Percentiles rank a stretch among this genome's conserved stretches.
phyloP scores from a whole-genome alignment of 2,797 vertebrate species.

The Lagodon rhomboides region DNA sequence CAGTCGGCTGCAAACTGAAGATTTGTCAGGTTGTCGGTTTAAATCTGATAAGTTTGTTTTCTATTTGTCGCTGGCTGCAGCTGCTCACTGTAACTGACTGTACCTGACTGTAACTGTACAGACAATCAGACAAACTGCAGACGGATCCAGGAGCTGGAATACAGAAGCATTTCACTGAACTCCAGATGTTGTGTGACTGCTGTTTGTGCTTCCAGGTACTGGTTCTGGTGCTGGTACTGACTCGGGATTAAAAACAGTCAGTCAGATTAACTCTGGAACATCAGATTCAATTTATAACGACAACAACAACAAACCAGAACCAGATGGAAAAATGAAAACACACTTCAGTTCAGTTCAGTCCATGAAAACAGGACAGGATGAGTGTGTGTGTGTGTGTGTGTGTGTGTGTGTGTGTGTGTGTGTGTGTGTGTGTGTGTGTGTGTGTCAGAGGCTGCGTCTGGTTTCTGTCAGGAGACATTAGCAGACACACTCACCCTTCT shows the following conservation, averaged over 20 bases:
- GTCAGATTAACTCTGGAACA: constrained; percentile 26
- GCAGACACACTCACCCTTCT: constrained; percentile 25
- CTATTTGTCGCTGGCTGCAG: background rate
- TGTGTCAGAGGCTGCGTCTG: constrained; percentile 17
- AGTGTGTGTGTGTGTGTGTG: background rate
- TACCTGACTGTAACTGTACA: background rate
- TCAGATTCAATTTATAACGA: constrained; percentile 8
- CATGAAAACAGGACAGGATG: background rate
- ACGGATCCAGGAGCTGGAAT: background rate
- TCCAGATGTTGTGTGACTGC: constrained; percentile 23
- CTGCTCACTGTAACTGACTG: background rate
- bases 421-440: background rate
- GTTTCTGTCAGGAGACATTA: constrained; percentile 36
- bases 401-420: constrained; percentile 2
- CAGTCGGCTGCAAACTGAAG: background rate
- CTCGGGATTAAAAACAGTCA: constrained; percentile 18
- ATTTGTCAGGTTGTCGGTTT: background rate
- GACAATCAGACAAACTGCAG: constrained; percentile 2
- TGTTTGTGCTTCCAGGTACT: background rate
- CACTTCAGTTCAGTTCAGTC: constrained; percentile 2
- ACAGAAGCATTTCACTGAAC: background rate
- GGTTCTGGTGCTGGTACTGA: too few species aligned
- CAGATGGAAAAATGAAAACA: constrained; percentile 32
- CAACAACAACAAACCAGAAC: background rate
- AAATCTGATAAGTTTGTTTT: background rate